These are phyloP conservation scores for Siniperca scherzeri DNA, from an alignment of 2,797 vertebrate species.

Conservation along the genomic window DNA sequence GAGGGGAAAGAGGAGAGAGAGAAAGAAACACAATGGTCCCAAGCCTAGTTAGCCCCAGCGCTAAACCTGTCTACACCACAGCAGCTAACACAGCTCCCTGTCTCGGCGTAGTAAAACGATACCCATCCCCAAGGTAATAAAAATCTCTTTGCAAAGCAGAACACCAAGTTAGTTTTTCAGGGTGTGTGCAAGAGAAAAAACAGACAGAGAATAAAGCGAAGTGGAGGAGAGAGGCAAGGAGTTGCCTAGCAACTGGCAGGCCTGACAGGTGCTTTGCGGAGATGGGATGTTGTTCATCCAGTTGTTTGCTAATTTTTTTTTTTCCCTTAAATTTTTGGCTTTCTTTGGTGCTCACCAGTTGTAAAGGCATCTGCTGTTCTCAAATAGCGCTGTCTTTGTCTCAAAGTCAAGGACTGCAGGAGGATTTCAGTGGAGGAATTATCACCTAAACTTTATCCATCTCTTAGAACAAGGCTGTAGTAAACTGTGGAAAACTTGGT, in stretches of 20 bases:
- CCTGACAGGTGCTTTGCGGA: slow-evolving; percentile 74
- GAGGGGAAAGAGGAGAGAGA: background rate
- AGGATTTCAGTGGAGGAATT: background rate
- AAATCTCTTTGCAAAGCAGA: slow-evolving; percentile 66
- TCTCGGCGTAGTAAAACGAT: slow-evolving; percentile 31
- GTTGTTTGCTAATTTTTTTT: slow-evolving; percentile 25
- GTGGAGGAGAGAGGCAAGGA: slow-evolving; percentile 44
- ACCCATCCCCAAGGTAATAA: slow-evolving; percentile 52
- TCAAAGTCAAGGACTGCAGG: background rate
- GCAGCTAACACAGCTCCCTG: slow-evolving; percentile 35
- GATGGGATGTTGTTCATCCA: slow-evolving; percentile 68
- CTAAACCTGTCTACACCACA: slow-evolving; percentile 61
- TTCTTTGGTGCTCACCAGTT: slow-evolving; percentile 25
- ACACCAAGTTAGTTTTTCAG: slow-evolving; percentile 48
- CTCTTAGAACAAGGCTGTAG: background rate
- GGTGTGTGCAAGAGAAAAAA: slow-evolving; percentile 14
- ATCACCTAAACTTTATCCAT: background rate
- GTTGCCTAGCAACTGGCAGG: slow-evolving; percentile 82
- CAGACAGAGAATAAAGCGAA: slow-evolving; percentile 31
- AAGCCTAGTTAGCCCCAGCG: slow-evolving; percentile 56
- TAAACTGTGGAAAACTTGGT: background rate
- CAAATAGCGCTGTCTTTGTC: slow-evolving; percentile 1
- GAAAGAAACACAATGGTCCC: slow-evolving; percentile 29
- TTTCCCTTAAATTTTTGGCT: background rate
- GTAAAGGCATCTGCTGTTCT: slow-evolving; percentile 32